Evolutionary conservation across 2,113 vertebrate species (phyloP).

Genomic region (Hymenochirus boettgeri): DNA sequence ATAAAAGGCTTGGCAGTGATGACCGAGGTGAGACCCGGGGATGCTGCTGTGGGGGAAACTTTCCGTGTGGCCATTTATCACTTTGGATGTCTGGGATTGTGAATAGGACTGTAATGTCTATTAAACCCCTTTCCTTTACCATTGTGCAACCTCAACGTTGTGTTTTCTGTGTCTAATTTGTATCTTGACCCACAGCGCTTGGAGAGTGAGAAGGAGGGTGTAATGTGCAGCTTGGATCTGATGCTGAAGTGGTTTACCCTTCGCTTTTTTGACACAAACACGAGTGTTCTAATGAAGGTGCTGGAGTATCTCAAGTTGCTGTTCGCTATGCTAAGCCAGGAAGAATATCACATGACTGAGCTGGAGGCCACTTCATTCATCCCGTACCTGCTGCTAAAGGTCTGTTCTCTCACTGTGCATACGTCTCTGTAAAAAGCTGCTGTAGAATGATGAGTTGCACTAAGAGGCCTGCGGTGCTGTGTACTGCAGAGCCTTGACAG

Average conservation of each 20-base stretch:
- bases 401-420: slow-evolving; percentile 39
- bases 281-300: slow-evolving; percentile 92
- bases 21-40: slow-evolving; percentile 84
- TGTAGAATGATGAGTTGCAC: slow-evolving; percentile 66
- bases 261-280: slow-evolving; percentile 97
- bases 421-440: slow-evolving; percentile 1
- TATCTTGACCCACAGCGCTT: slow-evolving; percentile 67
- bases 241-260: slow-evolving; percentile 95
- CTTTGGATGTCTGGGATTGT: too few species aligned
- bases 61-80: too few species aligned
- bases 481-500: slow-evolving; percentile 45
- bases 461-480: slow-evolving; percentile 49
- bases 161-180: not conserved
- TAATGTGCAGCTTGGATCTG: slow-evolving; percentile 88
- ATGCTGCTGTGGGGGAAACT: too few species aligned
- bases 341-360: slow-evolving; percentile 89
- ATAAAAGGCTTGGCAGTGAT: slow-evolving; percentile 89
- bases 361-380: slow-evolving; percentile 92
- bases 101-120: too few species aligned
- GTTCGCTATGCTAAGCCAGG: slow-evolving; percentile 79
- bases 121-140: too few species aligned
- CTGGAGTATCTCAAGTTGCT: slow-evolving; percentile 93
- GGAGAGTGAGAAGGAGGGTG: slow-evolving; percentile 87
- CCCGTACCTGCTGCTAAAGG: slow-evolving; percentile 93
- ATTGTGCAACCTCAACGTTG: too few species aligned